A percentile compares a stretch with the other conserved stretches of the same genome.
phyloP scores from a whole-genome alignment of 1,140 invertebrate genomes.

The Eupeodes corollae region DNA sequence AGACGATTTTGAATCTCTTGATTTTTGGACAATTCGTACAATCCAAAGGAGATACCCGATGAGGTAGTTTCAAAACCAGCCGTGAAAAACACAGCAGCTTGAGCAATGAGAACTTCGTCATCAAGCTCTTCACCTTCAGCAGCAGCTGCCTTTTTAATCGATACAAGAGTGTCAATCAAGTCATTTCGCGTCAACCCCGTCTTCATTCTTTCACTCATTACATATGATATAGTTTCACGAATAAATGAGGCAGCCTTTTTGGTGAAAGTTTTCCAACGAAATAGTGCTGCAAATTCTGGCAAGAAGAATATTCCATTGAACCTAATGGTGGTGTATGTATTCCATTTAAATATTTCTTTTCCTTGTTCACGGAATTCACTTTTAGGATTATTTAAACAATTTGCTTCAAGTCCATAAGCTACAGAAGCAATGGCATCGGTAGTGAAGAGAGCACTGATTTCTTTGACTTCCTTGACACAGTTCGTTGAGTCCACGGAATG shows the following conservation, averaged over 20 bases:
- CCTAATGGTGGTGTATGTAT: conserved; percentile 39
- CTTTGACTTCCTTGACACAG: conserved; percentile 26
- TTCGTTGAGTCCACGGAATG: conserved; percentile 3
- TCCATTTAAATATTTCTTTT: conserved; percentile 40
- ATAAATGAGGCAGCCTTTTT: conserved; percentile 25
- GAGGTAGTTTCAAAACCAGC: conserved; percentile 71
- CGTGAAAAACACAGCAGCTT: conserved; percentile 56
- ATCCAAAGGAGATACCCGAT: conserved; percentile 50
- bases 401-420: conserved; percentile 47
- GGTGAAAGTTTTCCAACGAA: conserved; percentile 18
- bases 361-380: conserved; percentile 37
- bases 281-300: conserved; percentile 14
- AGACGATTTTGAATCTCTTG: conserved; percentile 54
- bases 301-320: conserved; percentile 39
- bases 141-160: conserved; percentile 25
- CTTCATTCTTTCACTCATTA: conserved; percentile 28
- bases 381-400: conserved; percentile 40
- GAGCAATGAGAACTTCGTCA: conserved; percentile 46
- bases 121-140: conserved; percentile 23
- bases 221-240: conserved; percentile 23
- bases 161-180: conserved; percentile 38
- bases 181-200: conserved; percentile 29
- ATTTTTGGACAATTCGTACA: conserved; percentile 56
- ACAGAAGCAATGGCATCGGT: conserved; percentile 48
- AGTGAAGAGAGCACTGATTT: conserved; percentile 41